Evolutionary conservation across 92 coral and sea anemone genomes (phyloP).

Genomic region (Paramuricea clavata): DNA sequence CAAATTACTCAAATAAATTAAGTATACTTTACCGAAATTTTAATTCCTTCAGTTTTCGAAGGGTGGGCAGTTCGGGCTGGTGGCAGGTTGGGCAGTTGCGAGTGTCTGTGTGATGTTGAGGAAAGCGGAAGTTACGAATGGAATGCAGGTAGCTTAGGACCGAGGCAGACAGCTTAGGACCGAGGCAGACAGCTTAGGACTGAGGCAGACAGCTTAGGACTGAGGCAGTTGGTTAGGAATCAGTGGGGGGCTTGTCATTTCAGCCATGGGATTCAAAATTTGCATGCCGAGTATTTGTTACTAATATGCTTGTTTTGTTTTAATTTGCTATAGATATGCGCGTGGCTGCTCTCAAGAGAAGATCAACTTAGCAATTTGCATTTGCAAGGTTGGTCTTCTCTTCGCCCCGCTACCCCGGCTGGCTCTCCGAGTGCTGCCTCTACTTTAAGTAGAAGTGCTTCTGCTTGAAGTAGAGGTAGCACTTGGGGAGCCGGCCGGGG

Average conservation of each 20-base stretch:
- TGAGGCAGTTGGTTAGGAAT: background rate
- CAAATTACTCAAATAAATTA: too few relatives aligned
- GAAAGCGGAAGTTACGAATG: background rate
- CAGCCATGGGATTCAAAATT: background rate
- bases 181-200: background rate
- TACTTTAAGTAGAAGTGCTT: too few relatives aligned
- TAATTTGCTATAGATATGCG: background rate
- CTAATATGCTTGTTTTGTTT: background rate
- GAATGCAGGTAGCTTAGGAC: background rate
- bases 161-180: background rate
- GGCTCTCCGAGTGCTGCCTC: background rate
- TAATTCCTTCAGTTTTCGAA: too few relatives aligned
- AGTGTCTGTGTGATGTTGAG: background rate
- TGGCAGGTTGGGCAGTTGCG: background rate
- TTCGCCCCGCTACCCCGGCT: background rate
- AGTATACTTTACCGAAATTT: too few relatives aligned
- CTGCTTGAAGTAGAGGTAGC: too few relatives aligned
- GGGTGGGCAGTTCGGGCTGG: too few relatives aligned
- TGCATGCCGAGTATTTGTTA: background rate
- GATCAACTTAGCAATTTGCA: background rate
- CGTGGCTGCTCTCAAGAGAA: background rate
- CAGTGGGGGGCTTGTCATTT: background rate
- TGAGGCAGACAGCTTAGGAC: background rate
- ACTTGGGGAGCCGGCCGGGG: constrained; percentile 30
- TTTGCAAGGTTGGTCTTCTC: background rate